Evolutionary conservation across 2,888 invertebrate species (phyloP).

Genomic region (Pomacea canaliculata): DNA sequence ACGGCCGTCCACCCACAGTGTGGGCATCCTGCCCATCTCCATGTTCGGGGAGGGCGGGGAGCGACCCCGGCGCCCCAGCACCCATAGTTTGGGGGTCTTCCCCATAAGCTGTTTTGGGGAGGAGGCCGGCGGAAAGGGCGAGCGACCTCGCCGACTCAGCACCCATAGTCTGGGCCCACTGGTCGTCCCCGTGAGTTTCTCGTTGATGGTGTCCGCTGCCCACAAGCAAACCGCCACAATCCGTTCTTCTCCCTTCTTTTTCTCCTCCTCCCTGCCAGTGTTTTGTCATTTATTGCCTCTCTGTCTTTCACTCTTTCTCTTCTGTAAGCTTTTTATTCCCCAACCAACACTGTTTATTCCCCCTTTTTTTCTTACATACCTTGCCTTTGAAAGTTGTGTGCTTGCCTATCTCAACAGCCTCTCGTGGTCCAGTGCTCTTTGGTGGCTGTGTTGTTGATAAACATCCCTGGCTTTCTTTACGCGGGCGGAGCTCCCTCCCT

Average conservation of each 20-base stretch:
- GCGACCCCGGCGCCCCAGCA: conserved; percentile 60
- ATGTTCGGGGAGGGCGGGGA: conserved; percentile 59
- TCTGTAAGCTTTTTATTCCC: neutral
- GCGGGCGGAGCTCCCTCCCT: neutral
- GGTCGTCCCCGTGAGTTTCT: conserved; percentile 58
- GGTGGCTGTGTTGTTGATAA: neutral
- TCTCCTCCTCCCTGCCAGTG: neutral
- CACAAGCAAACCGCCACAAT: neutral
- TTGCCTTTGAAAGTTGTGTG: neutral
- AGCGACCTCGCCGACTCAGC: conserved; percentile 50
- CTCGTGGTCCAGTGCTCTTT: neutral
- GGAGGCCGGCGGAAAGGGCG: conserved; percentile 42
- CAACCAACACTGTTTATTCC: neutral
- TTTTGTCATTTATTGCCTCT: conserved; percentile 3
- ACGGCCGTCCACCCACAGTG: conserved; percentile 39
- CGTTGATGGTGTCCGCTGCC: neutral
- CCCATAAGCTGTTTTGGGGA: conserved; percentile 52
- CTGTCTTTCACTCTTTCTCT: neutral
- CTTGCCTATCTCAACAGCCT: too few relatives aligned
- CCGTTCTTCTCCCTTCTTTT: neutral
- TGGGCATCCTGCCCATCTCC: conserved; percentile 58
- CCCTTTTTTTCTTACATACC: neutral
- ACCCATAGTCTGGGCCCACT: conserved; percentile 61
- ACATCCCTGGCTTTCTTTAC: neutral
- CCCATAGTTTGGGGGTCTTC: conserved; percentile 60